Conservation (phyloP, 2,888 invertebrate genomes). For the Drosophila monieri region DNA sequence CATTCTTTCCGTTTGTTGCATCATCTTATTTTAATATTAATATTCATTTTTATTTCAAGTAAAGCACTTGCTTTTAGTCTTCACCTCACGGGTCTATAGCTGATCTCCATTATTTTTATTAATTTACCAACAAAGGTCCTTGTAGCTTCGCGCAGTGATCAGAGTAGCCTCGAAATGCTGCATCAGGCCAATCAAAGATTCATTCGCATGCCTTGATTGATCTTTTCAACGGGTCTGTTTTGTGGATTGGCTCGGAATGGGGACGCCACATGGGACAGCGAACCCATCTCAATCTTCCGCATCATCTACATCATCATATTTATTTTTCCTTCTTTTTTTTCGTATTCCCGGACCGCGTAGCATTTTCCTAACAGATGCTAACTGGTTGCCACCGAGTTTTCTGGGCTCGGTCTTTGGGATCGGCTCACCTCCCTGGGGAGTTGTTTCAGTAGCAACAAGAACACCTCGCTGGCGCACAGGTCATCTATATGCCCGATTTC, state of each 20-base stretch:
- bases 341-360: constrained; percentile 10
- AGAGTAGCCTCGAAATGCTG: neutral
- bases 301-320: constrained; percentile 42
- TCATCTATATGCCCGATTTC: constrained; percentile 51
- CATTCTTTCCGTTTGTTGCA: too few relatives aligned
- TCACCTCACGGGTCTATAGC: too few relatives aligned
- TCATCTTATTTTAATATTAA: too few relatives aligned
- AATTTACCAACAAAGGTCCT: too few relatives aligned
- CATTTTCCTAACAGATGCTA: constrained; percentile 67
- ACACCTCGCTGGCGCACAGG: constrained; percentile 56
- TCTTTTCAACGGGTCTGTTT: constrained; percentile 51
- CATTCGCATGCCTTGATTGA: constrained; percentile 66
- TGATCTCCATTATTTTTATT: neutral
- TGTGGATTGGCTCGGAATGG: constrained; percentile 60
- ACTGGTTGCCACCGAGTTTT: constrained; percentile 36
- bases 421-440: constrained; percentile 58
- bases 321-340: constrained; percentile 13
- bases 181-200: constrained; percentile 58
- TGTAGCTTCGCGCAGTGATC: neutral
- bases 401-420: constrained; percentile 41
- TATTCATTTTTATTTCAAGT: too few relatives aligned
- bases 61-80: too few relatives aligned
- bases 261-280: constrained; percentile 30
- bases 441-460: constrained; percentile 59
- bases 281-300: constrained; percentile 11